Conservation (phyloP, 2,797 vertebrate genomes). For the Sternotherus odoratus region DNA sequence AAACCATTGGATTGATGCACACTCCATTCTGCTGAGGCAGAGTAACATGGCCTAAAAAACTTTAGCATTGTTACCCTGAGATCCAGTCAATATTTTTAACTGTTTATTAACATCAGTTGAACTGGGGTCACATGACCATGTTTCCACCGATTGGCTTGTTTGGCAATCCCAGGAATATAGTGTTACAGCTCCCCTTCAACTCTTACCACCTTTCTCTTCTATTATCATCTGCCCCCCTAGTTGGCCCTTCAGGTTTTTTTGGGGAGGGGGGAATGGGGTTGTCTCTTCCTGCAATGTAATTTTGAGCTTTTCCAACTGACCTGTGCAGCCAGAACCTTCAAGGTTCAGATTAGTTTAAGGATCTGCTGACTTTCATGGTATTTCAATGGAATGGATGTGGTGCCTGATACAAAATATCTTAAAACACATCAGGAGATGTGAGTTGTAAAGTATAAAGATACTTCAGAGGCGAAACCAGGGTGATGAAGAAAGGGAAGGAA, state of each 20-base stretch:
- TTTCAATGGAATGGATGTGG: conserved; percentile 42
- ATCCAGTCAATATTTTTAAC: conserved; percentile 16
- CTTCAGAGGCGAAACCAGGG: conserved; percentile 14
- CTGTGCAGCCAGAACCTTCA: conserved; percentile 1
- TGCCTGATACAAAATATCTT: conserved; percentile 33
- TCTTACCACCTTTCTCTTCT: conserved; percentile 40
- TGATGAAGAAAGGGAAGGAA: conserved; percentile 49
- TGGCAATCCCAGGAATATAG: neutral
- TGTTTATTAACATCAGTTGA: conserved; percentile 20
- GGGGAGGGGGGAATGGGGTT: neutral
- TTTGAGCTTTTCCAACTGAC: neutral
- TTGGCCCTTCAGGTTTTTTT: neutral
- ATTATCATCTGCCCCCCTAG: neutral
- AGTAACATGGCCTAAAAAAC: neutral
- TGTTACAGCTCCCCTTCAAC: conserved; percentile 26
- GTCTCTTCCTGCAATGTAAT: neutral
- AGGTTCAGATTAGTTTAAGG: conserved; percentile 42
- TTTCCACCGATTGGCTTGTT: neutral
- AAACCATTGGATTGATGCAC: neutral
- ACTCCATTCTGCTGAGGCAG: neutral
- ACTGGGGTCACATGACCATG: neutral
- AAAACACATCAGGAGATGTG: conserved; percentile 23
- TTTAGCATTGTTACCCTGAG: conserved; percentile 46
- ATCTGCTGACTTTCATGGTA: neutral
- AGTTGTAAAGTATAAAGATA: conserved; percentile 28